Evolutionary conservation across 2,888 invertebrate species (phyloP), one percentile per base, ranked within the genome.

Genomic region (Synanthedon vespiformis): DNA sequence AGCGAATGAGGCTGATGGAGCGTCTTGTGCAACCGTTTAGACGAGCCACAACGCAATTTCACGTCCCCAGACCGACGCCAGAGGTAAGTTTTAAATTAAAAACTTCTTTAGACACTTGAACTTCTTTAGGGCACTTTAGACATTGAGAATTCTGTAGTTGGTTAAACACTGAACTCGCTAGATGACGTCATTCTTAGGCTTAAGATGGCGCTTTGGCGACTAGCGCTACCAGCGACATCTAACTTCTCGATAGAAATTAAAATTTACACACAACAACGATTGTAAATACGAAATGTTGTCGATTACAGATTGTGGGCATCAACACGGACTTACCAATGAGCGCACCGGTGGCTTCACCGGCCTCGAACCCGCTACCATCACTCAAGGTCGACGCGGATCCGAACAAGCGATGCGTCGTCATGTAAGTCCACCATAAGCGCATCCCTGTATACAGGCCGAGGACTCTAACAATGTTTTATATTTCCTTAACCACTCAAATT

Each of bases 261-360:
- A 27, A 27, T 27, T 27, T 27, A 4, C 27, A 27, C 6, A 6
- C 27, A 6, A 27, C 12, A 12, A n/a, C 12, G 8, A 44, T 44
- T 44, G 4, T 48, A 18, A n/a, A 13, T 14, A 14, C 2, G 16
- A 48, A 48, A 16, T 48, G 16, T 34, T 10, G 34, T 34, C 34
- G 34, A 34, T 44, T 48, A 0, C 72, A 85, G 86, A 86, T 84
- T 55, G 83, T 84, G 1, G 86, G 86, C 55, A 83, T 86, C 61
- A 84, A 85, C 74, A 79, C 80, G 0, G 86, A 86, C 70, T 56
- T 86, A 27, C 85, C 86, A 0, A 70, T 83, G 1, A 63, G 75
- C 0, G 83, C 77, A 1, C 86, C 85, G 0, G 72, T 79, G 1
- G 68, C 68, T 0, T 52, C 76, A 1, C 12, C 65, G 0, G 72